Percentiles rank a stretch among this genome's conserved stretches.
Evolutionary conservation across 1,140 invertebrate species (phyloP).

Genomic region (Philotrypesis tridentata): DNA sequence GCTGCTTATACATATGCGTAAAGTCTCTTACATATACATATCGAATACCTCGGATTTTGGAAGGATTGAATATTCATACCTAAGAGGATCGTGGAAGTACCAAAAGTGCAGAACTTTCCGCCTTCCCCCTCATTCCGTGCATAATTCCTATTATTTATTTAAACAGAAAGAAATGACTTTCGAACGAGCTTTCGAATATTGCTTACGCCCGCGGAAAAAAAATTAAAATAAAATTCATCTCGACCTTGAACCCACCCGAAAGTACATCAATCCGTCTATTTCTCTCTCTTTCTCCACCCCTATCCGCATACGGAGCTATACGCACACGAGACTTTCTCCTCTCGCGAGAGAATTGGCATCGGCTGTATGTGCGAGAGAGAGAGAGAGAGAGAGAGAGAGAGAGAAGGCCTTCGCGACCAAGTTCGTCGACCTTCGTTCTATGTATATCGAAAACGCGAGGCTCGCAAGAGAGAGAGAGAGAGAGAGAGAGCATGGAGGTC

Average conservation of each 20-base stretch:
- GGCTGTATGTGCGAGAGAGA: too few species aligned
- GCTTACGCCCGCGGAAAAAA: too few species aligned
- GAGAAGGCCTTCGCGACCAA: conserved; percentile 4
- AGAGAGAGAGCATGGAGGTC: conserved; percentile 25
- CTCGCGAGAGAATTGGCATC: neutral
- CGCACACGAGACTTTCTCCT: neutral
- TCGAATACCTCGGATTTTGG: too few species aligned
- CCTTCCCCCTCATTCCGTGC: too few species aligned
- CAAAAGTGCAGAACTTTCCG: too few species aligned
- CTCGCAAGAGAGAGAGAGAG: neutral
- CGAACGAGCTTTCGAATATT: too few species aligned
- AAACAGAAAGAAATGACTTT: too few species aligned
- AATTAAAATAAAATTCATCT: neutral
- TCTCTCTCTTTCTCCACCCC: neutral
- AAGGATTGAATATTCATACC: too few species aligned
- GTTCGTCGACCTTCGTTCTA: conserved; percentile 37
- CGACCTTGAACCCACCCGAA: neutral
- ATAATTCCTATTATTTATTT: too few species aligned
- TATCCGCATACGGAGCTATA: neutral
- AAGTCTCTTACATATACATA: too few species aligned
- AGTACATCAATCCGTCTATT: neutral
- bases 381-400: too few species aligned
- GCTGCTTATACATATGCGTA: neutral
- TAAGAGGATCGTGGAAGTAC: too few species aligned
- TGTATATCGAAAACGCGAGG: conserved; percentile 29